Evolutionary conservation across 2,888 invertebrate species (phyloP).

Genomic region (Opisthograptis luteolata): DNA sequence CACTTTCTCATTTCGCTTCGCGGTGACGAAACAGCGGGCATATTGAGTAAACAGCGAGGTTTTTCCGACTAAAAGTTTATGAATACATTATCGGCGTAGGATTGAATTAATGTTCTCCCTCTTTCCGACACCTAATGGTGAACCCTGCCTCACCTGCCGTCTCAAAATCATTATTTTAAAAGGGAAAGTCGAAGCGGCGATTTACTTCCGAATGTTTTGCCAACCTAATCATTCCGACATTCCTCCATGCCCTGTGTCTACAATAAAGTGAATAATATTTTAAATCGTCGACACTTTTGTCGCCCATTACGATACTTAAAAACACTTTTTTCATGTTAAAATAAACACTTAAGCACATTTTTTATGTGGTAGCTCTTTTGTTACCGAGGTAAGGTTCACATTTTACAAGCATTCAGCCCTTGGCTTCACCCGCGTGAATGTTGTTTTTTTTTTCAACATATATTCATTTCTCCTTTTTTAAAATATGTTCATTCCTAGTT

Average conservation of each 20-base stretch:
- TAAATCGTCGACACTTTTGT: slow-evolving; percentile 38
- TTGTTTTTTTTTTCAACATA: no score
- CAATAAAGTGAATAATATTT: slow-evolving; percentile 47
- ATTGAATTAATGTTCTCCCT: slow-evolving; percentile 52
- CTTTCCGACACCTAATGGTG: slow-evolving; percentile 42
- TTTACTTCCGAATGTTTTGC: slow-evolving; percentile 33
- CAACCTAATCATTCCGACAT: slow-evolving; percentile 37
- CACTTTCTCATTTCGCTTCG: neutral
- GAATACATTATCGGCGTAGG: slow-evolving; percentile 51
- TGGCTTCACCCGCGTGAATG: no score
- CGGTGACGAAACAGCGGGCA: neutral
- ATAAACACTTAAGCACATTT: neutral
- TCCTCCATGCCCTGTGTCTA: slow-evolving; percentile 32
- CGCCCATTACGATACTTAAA: slow-evolving; percentile 34
- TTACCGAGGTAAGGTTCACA: no score
- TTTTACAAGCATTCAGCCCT: no score
- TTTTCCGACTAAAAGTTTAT: slow-evolving; percentile 42
- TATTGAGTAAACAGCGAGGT: slow-evolving; percentile 23
- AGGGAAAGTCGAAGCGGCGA: slow-evolving; percentile 27
- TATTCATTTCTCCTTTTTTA: no score
- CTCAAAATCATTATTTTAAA: slow-evolving; percentile 46
- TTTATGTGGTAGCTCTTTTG: no score
- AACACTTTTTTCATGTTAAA: no score
- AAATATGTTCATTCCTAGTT: no score
- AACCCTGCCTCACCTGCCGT: slow-evolving; percentile 40